Base-by-base conservation (phyloP, 2,113 vertebrate species). In the Barbus barbus region DNA sequence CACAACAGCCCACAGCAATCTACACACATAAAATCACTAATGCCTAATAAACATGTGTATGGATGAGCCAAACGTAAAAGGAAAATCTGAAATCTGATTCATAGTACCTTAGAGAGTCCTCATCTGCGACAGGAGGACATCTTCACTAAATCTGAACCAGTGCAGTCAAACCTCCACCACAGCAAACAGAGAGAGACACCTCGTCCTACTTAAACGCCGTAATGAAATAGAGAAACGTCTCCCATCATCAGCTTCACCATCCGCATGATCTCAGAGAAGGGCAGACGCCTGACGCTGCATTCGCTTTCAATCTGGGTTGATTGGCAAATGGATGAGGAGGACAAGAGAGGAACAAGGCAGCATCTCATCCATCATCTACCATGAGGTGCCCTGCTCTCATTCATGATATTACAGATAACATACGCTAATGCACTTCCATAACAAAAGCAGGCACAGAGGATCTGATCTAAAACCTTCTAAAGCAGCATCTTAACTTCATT, bases 81-180 rank as follows among this genome's bases (percentile, higher is more conserved):
- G 24, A 76, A 31, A 53, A 33, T 33, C 9, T 31, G 26, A 75
- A 46, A 24, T 31, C 24, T 48, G 44, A 75, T 20, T 75, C 8
- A 31, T n/a, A n/a, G n/a, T 22, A 75, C 72, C 72, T 48, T n/a
- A 75, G 72, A 48, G 72, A 51, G 7, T 51, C 14, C 44, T 75
- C 24, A 28, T 41, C 38, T 41, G 41, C 5, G 24, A 51, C 13
- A 51, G 14, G 36, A 38, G n/a, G 67, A 71, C 20, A 4, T 38
- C 36, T 71, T 38, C 20, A 38, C 26, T 33, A 33, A 31, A 76
- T 76, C 74, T 22, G 38, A 41, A 41, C 9, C 38, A 41, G 2
- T 41, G 38, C 38, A 9, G 8, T 41, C 38, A 41, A 41, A 41
- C 8, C 38, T 36, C 3, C 33, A 36, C 33, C 33, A 36, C 33